Evolutionary conservation across 1,140 invertebrate species (phyloP).

Genomic region (Apocrypta bakeri): DNA sequence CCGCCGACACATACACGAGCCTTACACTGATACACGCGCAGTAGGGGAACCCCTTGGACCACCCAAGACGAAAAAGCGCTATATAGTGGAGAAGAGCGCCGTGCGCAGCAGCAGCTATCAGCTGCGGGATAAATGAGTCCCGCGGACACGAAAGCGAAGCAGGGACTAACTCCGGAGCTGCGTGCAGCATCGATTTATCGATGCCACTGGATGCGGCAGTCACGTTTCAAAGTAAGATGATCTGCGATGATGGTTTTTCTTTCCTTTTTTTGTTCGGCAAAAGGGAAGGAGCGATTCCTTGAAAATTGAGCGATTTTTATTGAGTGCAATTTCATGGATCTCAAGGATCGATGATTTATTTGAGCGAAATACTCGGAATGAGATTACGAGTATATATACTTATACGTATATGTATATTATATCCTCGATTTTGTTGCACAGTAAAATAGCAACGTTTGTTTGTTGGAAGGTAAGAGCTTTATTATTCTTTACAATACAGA

Average conservation of each 20-base stretch:
- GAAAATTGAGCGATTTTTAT: slow-evolving; percentile 36
- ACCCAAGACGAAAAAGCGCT: slow-evolving; percentile 74
- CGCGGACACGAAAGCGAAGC: neutral
- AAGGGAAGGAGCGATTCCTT: slow-evolving; percentile 5
- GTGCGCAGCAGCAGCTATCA: neutral
- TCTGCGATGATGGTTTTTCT: slow-evolving; percentile 6
- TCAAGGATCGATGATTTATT: slow-evolving; percentile 15
- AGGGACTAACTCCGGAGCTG: neutral
- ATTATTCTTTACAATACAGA: neutral
- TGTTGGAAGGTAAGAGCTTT: neutral
- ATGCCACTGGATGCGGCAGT: slow-evolving; percentile 29
- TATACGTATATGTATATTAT: too few species aligned
- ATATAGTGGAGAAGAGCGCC: slow-evolving; percentile 63
- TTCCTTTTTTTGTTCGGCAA: neutral
- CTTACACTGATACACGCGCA: neutral
- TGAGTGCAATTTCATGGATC: slow-evolving; percentile 35
- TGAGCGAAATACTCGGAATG: neutral
- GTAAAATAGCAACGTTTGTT: neutral
- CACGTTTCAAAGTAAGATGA: slow-evolving; percentile 25
- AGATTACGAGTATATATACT: neutral
- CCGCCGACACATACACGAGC: slow-evolving; percentile 56
- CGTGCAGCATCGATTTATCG: slow-evolving; percentile 29
- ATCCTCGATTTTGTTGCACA: too few species aligned
- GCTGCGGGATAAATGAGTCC: slow-evolving; percentile 17
- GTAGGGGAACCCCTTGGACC: slow-evolving; percentile 65